These are phyloP conservation scores for Eupithecia subfuscata DNA, from an alignment of 2,888 invertebrate species.

Conservation along the genomic window DNA sequence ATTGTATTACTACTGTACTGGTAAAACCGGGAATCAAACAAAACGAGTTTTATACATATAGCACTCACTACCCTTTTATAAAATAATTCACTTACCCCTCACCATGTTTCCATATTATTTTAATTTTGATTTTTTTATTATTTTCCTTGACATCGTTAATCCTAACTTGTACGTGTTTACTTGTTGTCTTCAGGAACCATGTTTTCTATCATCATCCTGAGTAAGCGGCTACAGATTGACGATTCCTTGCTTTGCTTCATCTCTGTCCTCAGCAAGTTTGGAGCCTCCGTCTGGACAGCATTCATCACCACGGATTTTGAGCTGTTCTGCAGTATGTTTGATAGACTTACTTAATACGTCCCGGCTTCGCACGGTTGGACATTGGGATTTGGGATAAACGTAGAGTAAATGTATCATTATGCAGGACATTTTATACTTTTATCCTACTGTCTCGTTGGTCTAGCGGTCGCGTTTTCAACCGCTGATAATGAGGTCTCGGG, in stretches of 20 bases:
- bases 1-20: too few species aligned
- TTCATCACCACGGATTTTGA: slow-evolving; percentile 72
- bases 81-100: neutral
- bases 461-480: too few species aligned
- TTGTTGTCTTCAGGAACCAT: slow-evolving; percentile 63
- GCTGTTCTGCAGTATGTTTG: slow-evolving; percentile 71
- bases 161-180: neutral
- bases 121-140: too few species aligned
- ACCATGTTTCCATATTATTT: too few species aligned
- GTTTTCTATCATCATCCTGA: slow-evolving; percentile 75
- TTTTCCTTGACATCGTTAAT: too few species aligned
- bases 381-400: too few species aligned
- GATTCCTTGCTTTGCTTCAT: slow-evolving; percentile 73
- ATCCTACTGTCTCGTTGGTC: too few species aligned
- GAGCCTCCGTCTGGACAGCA: slow-evolving; percentile 75
- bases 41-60: neutral
- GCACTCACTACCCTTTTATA: neutral
- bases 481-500: too few species aligned
- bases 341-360: neutral
- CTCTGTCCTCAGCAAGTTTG: slow-evolving; percentile 72
- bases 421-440: too few species aligned
- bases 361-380: too few species aligned
- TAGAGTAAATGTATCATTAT: too few species aligned
- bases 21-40: too few species aligned
- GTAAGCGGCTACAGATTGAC: slow-evolving; percentile 69